Evolutionary conservation across 2,888 invertebrate genomes (phyloP), one percentile per base, ranked within the genome.

Genomic region (Trachelus troglodyta): DNA sequence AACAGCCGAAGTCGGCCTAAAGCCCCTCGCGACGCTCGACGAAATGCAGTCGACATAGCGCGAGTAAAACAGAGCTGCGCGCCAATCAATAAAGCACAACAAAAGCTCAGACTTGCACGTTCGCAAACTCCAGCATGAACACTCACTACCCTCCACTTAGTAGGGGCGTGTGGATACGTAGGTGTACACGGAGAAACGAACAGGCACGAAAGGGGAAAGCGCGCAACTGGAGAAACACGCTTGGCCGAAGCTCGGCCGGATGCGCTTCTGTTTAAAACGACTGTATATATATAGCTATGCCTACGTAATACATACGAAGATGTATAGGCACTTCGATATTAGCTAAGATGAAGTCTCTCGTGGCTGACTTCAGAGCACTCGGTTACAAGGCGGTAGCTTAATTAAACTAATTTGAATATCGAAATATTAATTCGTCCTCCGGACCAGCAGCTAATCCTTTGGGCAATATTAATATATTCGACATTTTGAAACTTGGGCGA

Each of bases 1-100:
- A 40, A 15, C 23, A 56, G 56, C 23, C 2, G 9, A 56, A 56
- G 56, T 23, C 56, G 9, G 56, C 56, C 56, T 15, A 56, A 56
- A 23, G 56, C 56, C 56, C 23, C 23, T 23, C 23, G 15, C 56
- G 56, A 56, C 23, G 23, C 56, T 56, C 23, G 9, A 9, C 56
- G 56, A 56, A 56, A 23, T 71, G 71, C 71, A 71, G 71, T 34
- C 71, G 71, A 71, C 31, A 71, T 34, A 11, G 71, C 71, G 31
- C 71, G 31, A 71, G 71, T 33, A 23, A 56, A 56, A 56, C 23
- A 56, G 56, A 23, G 0, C 71, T 4, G 34, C 77, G 69, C 74
- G 74, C 69, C 76, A 84, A 85, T 85, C 84, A 82, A 85, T 85
- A 82, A 84, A 81, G 76, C 73, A 81, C 80, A 83, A 83, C 81